phyloP scores from a whole-genome alignment of 2,797 vertebrate genomes.

The Pempheris klunzingeri region DNA sequence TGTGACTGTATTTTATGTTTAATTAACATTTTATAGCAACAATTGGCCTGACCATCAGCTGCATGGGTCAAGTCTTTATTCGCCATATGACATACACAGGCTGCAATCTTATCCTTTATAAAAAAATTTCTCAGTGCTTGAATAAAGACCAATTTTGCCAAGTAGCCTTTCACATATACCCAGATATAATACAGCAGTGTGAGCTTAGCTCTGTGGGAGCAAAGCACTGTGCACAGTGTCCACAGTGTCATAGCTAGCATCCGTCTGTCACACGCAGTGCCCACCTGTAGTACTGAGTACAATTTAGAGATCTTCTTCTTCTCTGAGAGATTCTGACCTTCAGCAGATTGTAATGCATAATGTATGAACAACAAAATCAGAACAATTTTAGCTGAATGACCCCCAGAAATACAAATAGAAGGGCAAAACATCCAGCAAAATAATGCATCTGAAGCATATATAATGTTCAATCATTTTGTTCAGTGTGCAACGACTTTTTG shows the following conservation, averaged over 20 bases:
- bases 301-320: slow-evolving; percentile 52
- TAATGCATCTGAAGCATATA: slow-evolving; percentile 41
- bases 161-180: slow-evolving; percentile 6
- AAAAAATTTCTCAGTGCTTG: too few relatives aligned
- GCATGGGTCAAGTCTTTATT: background rate
- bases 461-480: slow-evolving; percentile 40
- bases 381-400: slow-evolving; percentile 33
- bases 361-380: slow-evolving; percentile 51
- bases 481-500: slow-evolving; percentile 43
- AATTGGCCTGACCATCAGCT: background rate
- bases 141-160: background rate
- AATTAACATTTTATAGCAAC: background rate
- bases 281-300: slow-evolving; percentile 49
- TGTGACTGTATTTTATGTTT: background rate
- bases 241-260: slow-evolving; percentile 21
- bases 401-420: background rate
- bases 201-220: background rate
- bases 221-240: slow-evolving; percentile 12
- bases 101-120: background rate
- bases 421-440: slow-evolving; percentile 23
- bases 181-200: slow-evolving; percentile 10
- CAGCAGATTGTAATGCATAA: slow-evolving; percentile 64
- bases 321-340: slow-evolving; percentile 58
- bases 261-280: slow-evolving; percentile 28
- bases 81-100: background rate